phyloP scores from a whole-genome alignment of 2,888 invertebrate genomes.

The Protophormia terraenovae region DNA sequence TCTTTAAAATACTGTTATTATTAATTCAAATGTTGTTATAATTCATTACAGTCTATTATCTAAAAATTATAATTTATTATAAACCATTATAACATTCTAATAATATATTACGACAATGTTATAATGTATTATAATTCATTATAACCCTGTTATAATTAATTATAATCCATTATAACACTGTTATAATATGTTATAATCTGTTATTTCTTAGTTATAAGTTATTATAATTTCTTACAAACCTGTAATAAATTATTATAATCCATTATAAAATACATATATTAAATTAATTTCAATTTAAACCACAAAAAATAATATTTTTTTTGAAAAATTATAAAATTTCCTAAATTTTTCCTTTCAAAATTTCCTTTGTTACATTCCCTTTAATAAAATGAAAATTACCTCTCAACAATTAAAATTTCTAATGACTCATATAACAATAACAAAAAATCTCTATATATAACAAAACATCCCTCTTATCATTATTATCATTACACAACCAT shows the following conservation, averaged over 20 bases:
- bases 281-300: too few relatives aligned
- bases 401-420: background rate
- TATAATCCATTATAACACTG: background rate
- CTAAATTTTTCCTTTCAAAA: too few relatives aligned
- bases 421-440: background rate
- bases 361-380: background rate
- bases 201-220: background rate
- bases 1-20: background rate
- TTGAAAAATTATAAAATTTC: too few relatives aligned
- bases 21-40: background rate
- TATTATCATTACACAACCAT: background rate
- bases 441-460: background rate
- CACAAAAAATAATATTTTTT: too few relatives aligned
- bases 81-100: background rate
- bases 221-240: background rate
- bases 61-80: background rate
- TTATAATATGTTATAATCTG: background rate
- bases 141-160: background rate
- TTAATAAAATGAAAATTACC: background rate
- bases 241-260: background rate
- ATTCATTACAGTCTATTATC: background rate
- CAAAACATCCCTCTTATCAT: background rate
- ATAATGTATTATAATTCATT: background rate
- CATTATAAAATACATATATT: too few relatives aligned
- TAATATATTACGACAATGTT: background rate